phyloP scores from a whole-genome alignment of 2,113 vertebrate genomes.

The Athene noctua region DNA sequence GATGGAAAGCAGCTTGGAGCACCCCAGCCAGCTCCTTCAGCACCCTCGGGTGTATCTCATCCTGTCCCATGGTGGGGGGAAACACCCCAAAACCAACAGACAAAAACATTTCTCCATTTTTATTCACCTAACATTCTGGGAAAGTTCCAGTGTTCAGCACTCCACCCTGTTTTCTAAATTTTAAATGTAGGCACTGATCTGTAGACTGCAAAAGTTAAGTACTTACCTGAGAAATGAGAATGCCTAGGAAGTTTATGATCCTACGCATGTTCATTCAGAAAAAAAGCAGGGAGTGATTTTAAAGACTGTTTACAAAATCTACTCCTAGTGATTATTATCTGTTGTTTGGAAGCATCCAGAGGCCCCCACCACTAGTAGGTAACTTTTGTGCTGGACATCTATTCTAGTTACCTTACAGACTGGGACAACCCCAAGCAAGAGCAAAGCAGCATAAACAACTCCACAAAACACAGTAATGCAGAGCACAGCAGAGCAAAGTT shows the following conservation, averaged over 20 bases:
- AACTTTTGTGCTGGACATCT: no score
- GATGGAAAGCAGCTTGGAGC: no score
- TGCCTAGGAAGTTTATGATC: background rate
- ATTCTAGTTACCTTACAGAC: background rate
- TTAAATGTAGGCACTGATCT: background rate
- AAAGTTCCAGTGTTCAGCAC: background rate
- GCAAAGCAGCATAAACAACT: background rate
- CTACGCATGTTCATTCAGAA: background rate
- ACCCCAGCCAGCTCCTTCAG: no score
- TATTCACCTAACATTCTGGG: background rate
- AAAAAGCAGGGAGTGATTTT: background rate
- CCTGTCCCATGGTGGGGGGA: no score
- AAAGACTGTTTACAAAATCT: background rate
- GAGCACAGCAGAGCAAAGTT: background rate
- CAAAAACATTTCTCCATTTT: background rate
- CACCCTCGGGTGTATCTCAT: no score
- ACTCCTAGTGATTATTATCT: background rate
- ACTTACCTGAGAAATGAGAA: background rate
- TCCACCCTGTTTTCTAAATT: background rate
- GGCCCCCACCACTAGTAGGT: no score
- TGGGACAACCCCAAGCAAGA: background rate
- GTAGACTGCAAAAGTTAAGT: background rate
- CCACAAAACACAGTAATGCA: background rate
- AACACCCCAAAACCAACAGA: background rate
- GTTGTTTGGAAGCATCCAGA: background rate